Percentiles rank a stretch among this genome's conserved stretches.
Evolutionary conservation across 2,113 vertebrate genomes (phyloP).

Genomic region (Triplophysa siluroides): DNA sequence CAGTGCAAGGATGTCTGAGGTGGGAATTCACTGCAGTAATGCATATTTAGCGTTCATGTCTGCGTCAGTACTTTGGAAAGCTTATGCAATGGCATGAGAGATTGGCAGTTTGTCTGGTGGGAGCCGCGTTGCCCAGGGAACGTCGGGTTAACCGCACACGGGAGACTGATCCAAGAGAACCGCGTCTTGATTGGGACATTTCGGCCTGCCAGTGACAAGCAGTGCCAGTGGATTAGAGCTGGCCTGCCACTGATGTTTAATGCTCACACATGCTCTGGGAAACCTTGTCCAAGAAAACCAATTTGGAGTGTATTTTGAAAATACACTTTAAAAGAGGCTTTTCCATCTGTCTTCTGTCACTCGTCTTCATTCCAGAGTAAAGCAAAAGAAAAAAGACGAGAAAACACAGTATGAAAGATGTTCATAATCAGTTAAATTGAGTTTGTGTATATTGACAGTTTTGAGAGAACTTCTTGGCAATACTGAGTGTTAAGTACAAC

Average conservation of each 20-base stretch:
- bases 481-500: constrained; percentile 57
- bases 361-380: constrained; percentile 40
- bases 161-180: constrained; percentile 61
- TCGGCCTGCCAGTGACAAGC: constrained; percentile 56
- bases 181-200: constrained; percentile 60
- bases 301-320: constrained; percentile 53
- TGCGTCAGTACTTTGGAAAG: constrained; percentile 64
- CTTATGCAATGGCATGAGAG: constrained; percentile 58
- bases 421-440: constrained; percentile 63
- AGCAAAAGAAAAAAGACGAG: constrained; percentile 41
- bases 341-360: constrained; percentile 57
- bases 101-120: constrained; percentile 60
- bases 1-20: not conserved
- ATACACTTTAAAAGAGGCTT: constrained; percentile 41
- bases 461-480: constrained; percentile 55
- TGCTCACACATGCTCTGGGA: constrained; percentile 63
- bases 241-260: constrained; percentile 62
- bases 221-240: constrained; percentile 62
- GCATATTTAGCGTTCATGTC: constrained; percentile 54
- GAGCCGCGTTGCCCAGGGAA: constrained; percentile 56
- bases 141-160: constrained; percentile 70
- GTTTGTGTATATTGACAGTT: constrained; percentile 57
- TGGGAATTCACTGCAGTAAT: not conserved
- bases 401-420: constrained; percentile 48
- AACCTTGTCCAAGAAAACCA: constrained; percentile 61